A percentile compares a stretch with the other conserved stretches of the same genome.
phyloP scores from a whole-genome alignment of 2,888 invertebrate genomes.

The Poecilobothrus nobilitatus region DNA sequence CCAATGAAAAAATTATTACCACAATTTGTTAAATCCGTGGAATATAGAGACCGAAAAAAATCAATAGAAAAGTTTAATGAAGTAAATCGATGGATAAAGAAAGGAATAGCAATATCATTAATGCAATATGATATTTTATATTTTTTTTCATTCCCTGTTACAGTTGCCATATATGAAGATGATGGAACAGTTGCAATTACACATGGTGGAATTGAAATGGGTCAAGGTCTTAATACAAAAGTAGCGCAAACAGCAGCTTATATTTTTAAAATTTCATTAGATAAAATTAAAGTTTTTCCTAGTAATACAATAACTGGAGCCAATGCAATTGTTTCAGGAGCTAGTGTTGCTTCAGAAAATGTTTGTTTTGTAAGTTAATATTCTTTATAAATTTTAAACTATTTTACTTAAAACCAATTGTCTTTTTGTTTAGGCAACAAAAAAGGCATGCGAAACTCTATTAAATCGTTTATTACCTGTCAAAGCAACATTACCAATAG shows the following conservation, averaged over 20 bases:
- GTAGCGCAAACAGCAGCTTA: slow-evolving; percentile 62
- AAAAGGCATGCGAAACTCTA: slow-evolving; percentile 53
- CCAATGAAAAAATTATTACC: slow-evolving; percentile 18
- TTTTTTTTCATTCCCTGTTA: slow-evolving; percentile 46
- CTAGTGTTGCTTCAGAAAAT: slow-evolving; percentile 58
- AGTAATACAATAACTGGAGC: slow-evolving; percentile 52
- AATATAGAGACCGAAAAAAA: slow-evolving; percentile 48
- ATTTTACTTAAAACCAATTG: slow-evolving; percentile 44
- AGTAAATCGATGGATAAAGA: slow-evolving; percentile 67
- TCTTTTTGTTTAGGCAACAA: slow-evolving; percentile 49
- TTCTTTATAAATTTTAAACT: background rate
- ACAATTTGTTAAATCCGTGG: slow-evolving; percentile 25
- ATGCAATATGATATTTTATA: slow-evolving; percentile 53
- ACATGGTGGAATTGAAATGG: slow-evolving; percentile 61
- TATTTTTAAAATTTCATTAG: slow-evolving; percentile 55
- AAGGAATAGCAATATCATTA: slow-evolving; percentile 54
- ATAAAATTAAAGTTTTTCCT: slow-evolving; percentile 54
- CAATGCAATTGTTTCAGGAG: slow-evolving; percentile 56
- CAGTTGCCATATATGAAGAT: slow-evolving; percentile 56
- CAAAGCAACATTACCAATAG: slow-evolving; percentile 45
- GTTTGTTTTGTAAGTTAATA: slow-evolving; percentile 42
- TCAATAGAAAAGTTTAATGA: slow-evolving; percentile 52
- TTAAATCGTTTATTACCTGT: slow-evolving; percentile 51
- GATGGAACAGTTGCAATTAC: slow-evolving; percentile 58
- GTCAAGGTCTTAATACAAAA: slow-evolving; percentile 67